Evolutionary conservation across 1,140 invertebrate species (phyloP), one percentile per base, ranked within the genome.

Genomic region (Meloidogyne exigua): DNA sequence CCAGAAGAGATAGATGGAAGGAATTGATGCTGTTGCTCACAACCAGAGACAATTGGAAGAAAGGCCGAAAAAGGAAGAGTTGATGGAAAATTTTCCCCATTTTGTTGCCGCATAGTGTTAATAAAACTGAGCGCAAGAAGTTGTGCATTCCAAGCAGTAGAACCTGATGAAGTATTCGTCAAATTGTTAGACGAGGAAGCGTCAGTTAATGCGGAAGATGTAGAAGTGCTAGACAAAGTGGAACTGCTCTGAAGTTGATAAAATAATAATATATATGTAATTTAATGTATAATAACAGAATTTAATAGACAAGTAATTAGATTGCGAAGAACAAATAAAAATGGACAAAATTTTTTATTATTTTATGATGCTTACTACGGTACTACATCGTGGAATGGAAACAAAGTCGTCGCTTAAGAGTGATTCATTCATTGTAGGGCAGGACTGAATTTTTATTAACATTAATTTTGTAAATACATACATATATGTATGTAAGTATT

Each of bases 341-440:
- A 26, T 49, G 21, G 12, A 62, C 25, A 39, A 13, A 26, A 62
- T 18, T 62, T 23, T 26, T 26, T 23, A 65, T 64, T 2, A 65
- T 7, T 65, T 32, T 11, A 32, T 9, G 9, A 9, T 39, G 9
- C 36, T 39, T 39, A n/a, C 49, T 57, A 57, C 18, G 21, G 49
- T 57, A 57, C 18, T 28, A 13, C n/a, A 63, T 12, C 70, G 36
- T 39, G 36, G 2, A 63, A 57, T 28, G 4, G 57, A 64, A 23
- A 36, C 36, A 65, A 11, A 57, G 15, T 39, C 36, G 15, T 65
- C 28, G 4, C 12, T 15, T 32, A 73, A 49, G 23, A 73, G 26
- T 64, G 42, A 44, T 13, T 73, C 72, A 65, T 73, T 73, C 72
- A 73, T 57, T 73, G 72, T 39, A 11, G 26, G 18, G 62, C 39